phyloP scores from a whole-genome alignment of 1,140 invertebrate genomes.

The Polyergus mexicanus region DNA sequence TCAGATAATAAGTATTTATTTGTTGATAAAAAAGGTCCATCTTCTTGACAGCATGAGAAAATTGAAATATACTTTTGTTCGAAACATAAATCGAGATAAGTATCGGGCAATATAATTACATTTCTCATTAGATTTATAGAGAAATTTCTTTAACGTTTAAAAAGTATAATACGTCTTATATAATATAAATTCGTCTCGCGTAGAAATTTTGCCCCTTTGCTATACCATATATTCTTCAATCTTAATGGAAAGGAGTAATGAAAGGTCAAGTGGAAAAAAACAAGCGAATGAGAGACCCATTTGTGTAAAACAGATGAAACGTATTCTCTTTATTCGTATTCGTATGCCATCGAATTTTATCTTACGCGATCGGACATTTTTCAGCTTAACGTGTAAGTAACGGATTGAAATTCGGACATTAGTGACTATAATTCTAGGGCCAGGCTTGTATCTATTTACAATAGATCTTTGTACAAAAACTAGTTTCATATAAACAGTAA shows the following conservation, averaged over 20 bases:
- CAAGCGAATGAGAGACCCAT: slow-evolving; percentile 51
- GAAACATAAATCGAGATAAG: not conserved
- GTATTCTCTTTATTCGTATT: slow-evolving; percentile 76
- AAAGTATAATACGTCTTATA: too few relatives aligned
- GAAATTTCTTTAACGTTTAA: slow-evolving; percentile 60
- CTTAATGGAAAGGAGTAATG: slow-evolving; percentile 57
- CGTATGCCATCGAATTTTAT: slow-evolving; percentile 73
- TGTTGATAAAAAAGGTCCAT: not conserved
- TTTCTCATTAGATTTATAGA: not conserved
- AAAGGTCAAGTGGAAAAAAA: slow-evolving; percentile 34
- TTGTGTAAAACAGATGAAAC: slow-evolving; percentile 83
- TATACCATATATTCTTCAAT: slow-evolving; percentile 12
- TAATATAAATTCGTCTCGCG: slow-evolving; percentile 77
- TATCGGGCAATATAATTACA: not conserved
- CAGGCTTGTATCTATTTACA: slow-evolving; percentile 81
- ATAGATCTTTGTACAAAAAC: slow-evolving; percentile 84
- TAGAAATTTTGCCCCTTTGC: slow-evolving; percentile 71
- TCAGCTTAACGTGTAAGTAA: slow-evolving; percentile 64
- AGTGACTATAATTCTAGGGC: slow-evolving; percentile 69
- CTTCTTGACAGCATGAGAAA: not conserved
- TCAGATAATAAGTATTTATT: slow-evolving; percentile 11
- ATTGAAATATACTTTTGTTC: not conserved
- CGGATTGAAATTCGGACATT: slow-evolving; percentile 76
- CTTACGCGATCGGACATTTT: slow-evolving; percentile 69
- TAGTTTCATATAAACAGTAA: slow-evolving; percentile 80